phyloP scores from a whole-genome alignment of 2,113 vertebrate genomes.

The Zosterops hypoxanthus region DNA sequence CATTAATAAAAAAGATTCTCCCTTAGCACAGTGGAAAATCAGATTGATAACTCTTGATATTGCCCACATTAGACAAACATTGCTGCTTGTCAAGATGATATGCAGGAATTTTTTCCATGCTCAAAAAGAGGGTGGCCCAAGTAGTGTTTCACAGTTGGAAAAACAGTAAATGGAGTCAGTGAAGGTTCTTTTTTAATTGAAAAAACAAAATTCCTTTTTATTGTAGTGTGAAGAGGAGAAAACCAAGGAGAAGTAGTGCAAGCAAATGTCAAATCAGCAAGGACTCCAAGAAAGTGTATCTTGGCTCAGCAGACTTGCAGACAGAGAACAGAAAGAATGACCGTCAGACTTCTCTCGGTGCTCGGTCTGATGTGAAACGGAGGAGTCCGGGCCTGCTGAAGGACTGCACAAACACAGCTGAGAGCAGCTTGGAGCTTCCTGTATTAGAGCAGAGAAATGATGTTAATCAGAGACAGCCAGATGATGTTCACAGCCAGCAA shows the following conservation, averaged over 20 bases:
- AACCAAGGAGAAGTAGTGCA: conserved; percentile 44
- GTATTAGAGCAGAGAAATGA: conserved; percentile 67
- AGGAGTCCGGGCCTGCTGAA: conserved; percentile 37
- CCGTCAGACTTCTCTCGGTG: not conserved
- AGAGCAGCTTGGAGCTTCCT: conserved; percentile 71
- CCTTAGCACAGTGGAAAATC: conserved; percentile 35
- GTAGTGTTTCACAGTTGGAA: not conserved
- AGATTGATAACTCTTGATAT: conserved; percentile 20
- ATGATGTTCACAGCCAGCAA: conserved; percentile 67
- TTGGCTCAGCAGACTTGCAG: conserved; percentile 31
- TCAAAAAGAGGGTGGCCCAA: not conserved
- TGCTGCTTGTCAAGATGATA: conserved; percentile 36
- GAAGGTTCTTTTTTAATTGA: not conserved
- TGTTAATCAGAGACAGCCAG: conserved; percentile 67
- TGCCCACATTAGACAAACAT: not conserved
- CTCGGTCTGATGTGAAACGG: conserved; percentile 1
- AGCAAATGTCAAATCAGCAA: conserved; percentile 63
- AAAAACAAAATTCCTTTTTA: conserved; percentile 16
- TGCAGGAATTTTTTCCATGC: not conserved
- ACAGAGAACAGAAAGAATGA: not conserved
- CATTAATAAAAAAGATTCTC: conserved; percentile 46
- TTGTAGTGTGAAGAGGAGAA: conserved; percentile 82
- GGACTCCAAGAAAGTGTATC: conserved; percentile 29
- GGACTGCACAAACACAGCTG: conserved; percentile 70
- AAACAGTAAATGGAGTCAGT: not conserved